Percentiles rank a stretch among this genome's conserved stretches.
Evolutionary conservation across 2,113 vertebrate genomes (phyloP).

Genomic region (Rhinoderma darwinii): DNA sequence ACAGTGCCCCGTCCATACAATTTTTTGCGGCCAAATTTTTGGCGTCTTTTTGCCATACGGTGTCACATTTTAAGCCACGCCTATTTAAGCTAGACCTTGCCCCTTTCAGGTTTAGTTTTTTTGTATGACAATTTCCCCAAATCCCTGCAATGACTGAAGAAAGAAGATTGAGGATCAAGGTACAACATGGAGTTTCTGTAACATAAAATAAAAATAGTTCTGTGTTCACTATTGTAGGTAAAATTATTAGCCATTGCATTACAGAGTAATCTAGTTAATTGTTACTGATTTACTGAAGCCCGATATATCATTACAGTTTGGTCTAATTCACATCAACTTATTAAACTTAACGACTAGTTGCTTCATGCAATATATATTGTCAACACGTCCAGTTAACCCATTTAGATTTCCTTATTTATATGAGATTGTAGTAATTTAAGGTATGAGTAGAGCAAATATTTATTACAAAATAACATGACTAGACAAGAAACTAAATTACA

Average conservation of each 20-base stretch:
- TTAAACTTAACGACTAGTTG: not conserved
- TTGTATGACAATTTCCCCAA: too few relatives aligned
- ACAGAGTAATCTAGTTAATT: not conserved
- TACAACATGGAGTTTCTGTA: not conserved
- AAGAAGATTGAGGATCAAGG: not conserved
- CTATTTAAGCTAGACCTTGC: too few relatives aligned
- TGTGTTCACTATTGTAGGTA: not conserved
- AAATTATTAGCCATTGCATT: too few relatives aligned
- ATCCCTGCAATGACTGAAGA: too few relatives aligned
- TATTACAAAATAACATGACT: not conserved
- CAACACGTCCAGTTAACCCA: not conserved
- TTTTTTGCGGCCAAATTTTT: too few relatives aligned
- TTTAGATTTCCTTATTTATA: not conserved
- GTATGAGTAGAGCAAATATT: not conserved
- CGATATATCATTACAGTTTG: not conserved
- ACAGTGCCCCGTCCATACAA: too few relatives aligned
- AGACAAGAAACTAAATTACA: not conserved
- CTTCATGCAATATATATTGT: not conserved
- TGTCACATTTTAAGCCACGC: too few relatives aligned
- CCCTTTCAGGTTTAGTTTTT: too few relatives aligned
- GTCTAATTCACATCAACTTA: not conserved
- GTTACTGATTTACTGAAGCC: not conserved
- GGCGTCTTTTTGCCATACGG: too few relatives aligned
- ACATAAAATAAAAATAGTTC: not conserved
- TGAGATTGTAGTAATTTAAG: not conserved